These are phyloP conservation scores for Lasioglossum vierecki DNA, from an alignment of 2,888 invertebrate species.

Conservation along the genomic window DNA sequence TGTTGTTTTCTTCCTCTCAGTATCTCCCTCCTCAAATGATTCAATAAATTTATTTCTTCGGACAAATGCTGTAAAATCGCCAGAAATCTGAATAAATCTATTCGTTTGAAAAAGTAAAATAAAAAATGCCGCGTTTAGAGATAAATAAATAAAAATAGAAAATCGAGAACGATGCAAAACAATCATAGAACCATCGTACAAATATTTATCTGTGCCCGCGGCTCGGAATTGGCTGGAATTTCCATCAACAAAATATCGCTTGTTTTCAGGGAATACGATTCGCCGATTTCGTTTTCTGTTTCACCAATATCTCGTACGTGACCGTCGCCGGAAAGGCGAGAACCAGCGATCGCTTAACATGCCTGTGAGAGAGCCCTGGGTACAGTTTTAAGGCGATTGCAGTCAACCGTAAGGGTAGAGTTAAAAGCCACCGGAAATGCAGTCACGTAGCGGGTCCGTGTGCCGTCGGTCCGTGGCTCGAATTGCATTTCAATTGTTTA, in stretches of 20 bases:
- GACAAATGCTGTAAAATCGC: not conserved
- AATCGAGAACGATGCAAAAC: not conserved
- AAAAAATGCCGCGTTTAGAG: not conserved
- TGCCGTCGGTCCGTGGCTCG: constrained; percentile 39
- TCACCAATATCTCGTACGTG: not conserved
- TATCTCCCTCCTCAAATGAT: not conserved
- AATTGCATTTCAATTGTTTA: constrained; percentile 64
- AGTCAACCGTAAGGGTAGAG: constrained; percentile 22
- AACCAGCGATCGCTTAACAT: constrained; percentile 24
- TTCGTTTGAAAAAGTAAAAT: not conserved
- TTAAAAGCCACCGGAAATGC: constrained; percentile 49
- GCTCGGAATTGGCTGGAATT: not conserved
- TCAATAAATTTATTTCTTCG: not conserved
- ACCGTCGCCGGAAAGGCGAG: constrained; percentile 6
- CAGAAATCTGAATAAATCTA: not conserved
- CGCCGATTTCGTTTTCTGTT: not conserved
- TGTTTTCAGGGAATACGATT: not conserved
- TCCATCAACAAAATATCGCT: not conserved
- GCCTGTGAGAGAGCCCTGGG: constrained; percentile 1
- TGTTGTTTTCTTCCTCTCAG: no score
- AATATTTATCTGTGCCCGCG: not conserved
- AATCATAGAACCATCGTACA: not conserved
- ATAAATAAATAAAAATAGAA: not conserved
- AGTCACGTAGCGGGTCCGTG: constrained; percentile 59
- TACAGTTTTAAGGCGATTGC: constrained; percentile 53